Evolutionary conservation across 2,113 vertebrate genomes (phyloP), one percentile per base, ranked within the genome.

Genomic region (Illadopsis cleaveri): DNA sequence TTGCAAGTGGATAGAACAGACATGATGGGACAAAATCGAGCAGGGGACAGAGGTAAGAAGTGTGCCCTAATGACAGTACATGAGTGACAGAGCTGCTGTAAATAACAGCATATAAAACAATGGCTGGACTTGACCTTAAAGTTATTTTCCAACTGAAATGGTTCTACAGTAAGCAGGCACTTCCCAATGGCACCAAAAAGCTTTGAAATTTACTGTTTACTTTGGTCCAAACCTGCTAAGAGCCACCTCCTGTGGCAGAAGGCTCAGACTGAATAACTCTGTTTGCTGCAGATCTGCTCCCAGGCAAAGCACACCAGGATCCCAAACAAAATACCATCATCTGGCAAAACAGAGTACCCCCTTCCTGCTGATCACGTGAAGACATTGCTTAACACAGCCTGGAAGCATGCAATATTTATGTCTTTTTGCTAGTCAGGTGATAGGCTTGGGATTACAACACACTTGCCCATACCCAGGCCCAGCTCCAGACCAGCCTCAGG

Each of bases 401-500:
- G 82, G 85, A 96, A 94, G 91, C 90, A 90, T 65, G 90, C 30
- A 94, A 84, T 86, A 96, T 83, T 96, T 76, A 79, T 92, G 85
- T 88, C 48, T 94, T 80, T 83, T 85, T 86, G 44, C 85, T 82
- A 54, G 83, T 95, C 89, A 93, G 68, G 93, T 89, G 87, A 69
- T 50, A 78, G 75, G 68, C 51, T 91, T 65, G 77, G 91, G 90
- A 70, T 96, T 96, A 89, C 95, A 96, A 95, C 97, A 97, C 89
- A 28, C 96, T 94, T 53, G 78, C 58, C 85, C 73, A 37, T 92
- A 86, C 61, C 72, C 87, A 95, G 82, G 89, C 66, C 84, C 87
- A 95, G 77, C 76, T 97, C 95, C 92, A 93, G 94, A 76, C 72
- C 92, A 90, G 95, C 68, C 62, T 93, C 92, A 94, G 97, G 91